Evolutionary conservation across 2,888 invertebrate species (phyloP).

Genomic region (Lochmaea capreae): DNA sequence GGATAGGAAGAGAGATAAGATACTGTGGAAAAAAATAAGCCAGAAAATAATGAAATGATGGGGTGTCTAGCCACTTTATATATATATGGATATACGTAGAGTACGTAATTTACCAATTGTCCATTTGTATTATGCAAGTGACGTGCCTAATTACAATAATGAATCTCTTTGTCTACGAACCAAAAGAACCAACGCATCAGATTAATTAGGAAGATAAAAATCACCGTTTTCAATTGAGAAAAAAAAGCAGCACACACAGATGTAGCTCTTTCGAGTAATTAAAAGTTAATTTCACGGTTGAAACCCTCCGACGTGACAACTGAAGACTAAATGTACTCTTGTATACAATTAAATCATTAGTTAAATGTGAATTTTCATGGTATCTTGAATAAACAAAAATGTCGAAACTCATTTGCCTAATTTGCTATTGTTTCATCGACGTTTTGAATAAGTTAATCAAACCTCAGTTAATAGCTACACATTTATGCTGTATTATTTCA

Average conservation of each 20-base stretch:
- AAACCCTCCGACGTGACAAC: slow-evolving; percentile 54
- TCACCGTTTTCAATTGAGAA: slow-evolving; percentile 48
- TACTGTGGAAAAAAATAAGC: too few species aligned
- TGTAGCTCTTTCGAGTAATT: slow-evolving; percentile 59
- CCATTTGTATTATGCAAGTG: slow-evolving; percentile 25
- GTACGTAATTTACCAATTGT: not conserved
- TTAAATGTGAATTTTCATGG: slow-evolving; percentile 61
- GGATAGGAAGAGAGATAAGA: too few species aligned
- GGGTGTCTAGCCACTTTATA: too few species aligned
- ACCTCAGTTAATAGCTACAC: slow-evolving; percentile 31
- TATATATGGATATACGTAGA: too few species aligned
- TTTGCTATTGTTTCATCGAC: slow-evolving; percentile 53
- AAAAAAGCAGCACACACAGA: slow-evolving; percentile 53
- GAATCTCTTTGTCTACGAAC: slow-evolving; percentile 37
- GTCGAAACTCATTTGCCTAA: slow-evolving; percentile 57
- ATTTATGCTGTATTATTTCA: not conserved
- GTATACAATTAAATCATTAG: slow-evolving; percentile 61
- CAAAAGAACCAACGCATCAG: slow-evolving; percentile 31
- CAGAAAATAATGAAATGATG: too few species aligned
- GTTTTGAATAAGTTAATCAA: slow-evolving; percentile 43
- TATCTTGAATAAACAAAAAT: slow-evolving; percentile 51
- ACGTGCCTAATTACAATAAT: slow-evolving; percentile 30
- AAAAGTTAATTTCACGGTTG: slow-evolving; percentile 63
- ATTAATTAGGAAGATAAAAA: slow-evolving; percentile 49
- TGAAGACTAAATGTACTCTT: slow-evolving; percentile 49